phyloP scores from a whole-genome alignment of 2,888 invertebrate species.

The Microplitis deprimator region DNA sequence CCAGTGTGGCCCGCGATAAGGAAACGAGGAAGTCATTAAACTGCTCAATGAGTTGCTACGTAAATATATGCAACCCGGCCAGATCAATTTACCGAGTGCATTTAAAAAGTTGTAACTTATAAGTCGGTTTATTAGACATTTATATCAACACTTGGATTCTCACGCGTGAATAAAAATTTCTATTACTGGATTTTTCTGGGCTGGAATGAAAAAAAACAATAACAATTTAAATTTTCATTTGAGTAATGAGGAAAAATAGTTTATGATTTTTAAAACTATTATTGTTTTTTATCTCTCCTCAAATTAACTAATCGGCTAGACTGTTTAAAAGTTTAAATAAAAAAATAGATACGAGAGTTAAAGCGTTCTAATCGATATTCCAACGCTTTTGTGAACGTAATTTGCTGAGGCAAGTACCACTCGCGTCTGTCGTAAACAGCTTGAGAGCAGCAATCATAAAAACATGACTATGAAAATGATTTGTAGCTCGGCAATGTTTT shows the following conservation, averaged over 20 bases:
- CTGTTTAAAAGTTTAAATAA: too few species aligned
- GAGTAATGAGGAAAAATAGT: neutral
- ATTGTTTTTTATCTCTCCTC: neutral
- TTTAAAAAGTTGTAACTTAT: constrained; percentile 19
- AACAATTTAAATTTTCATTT: neutral
- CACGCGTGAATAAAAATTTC: neutral
- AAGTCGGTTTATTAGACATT: neutral
- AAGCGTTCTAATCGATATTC: constrained; percentile 41
- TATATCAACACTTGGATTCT: neutral
- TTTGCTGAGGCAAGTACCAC: constrained; percentile 52
- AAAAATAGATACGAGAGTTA: neutral
- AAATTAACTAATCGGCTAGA: too few species aligned
- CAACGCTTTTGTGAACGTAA: constrained; percentile 49
- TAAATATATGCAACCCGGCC: constrained; percentile 8
- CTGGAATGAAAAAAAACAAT: too few species aligned
- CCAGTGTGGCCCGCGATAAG: constrained; percentile 28
- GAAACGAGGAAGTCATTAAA: constrained; percentile 30
- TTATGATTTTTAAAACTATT: neutral
- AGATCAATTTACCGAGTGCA: constrained; percentile 18
- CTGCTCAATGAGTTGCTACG: constrained; percentile 18
- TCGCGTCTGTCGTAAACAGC: constrained; percentile 57
- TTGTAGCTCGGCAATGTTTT: constrained; percentile 53
- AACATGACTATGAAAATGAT: constrained; percentile 63
- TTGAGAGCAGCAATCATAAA: constrained; percentile 61
- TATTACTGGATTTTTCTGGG: too few species aligned